Base-by-base conservation (phyloP, 2,888 invertebrate genomes). In the Holacanthella duospinosa region DNA sequence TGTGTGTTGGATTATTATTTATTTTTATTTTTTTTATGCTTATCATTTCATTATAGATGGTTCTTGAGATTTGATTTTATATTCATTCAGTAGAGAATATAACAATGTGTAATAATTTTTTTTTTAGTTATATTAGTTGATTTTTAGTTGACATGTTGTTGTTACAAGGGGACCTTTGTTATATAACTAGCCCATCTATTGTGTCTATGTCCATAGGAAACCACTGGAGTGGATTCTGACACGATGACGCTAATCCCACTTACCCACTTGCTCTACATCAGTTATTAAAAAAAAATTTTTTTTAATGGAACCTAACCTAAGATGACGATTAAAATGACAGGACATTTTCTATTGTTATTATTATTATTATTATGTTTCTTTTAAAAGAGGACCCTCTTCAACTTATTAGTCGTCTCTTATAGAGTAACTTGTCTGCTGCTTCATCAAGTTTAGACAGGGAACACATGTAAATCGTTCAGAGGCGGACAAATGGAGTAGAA, bases 161-260 rank as follows among this genome's bases (percentile, higher is more conserved):
- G n/a, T n/a, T n/a, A n/a, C n/a, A n/a, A n/a, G n/a, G n/a, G n/a
- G n/a, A n/a, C n/a, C n/a, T n/a, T n/a, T n/a, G n/a, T n/a, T n/a
- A n/a, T n/a, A n/a, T n/a, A n/a, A n/a, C n/a, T n/a, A n/a, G n/a
- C n/a, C n/a, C n/a, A n/a, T n/a, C n/a, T n/a, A n/a, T n/a, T n/a
- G n/a, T n/a, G n/a, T n/a, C n/a, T n/a, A n/a, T n/a, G n/a, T 4
- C 21, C 6, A 48, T 16, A 48, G 21, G 48, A 21, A 48, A 48
- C 21, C 48, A 48, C 48, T 48, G 48, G 21, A 48, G 48, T 48
- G 48, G 48, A 48, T 9, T 21, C 21, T 48, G 48, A 48, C 48
- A 48, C n/a, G 48, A 48, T 48, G 48, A 48, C 48, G 48, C 48
- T 48, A 48, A 48, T 48, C 48, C 48, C 21, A 48, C 48, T 48